phyloP scores from a whole-genome alignment of 2,113 vertebrate species.

The Trachemys scripta region DNA sequence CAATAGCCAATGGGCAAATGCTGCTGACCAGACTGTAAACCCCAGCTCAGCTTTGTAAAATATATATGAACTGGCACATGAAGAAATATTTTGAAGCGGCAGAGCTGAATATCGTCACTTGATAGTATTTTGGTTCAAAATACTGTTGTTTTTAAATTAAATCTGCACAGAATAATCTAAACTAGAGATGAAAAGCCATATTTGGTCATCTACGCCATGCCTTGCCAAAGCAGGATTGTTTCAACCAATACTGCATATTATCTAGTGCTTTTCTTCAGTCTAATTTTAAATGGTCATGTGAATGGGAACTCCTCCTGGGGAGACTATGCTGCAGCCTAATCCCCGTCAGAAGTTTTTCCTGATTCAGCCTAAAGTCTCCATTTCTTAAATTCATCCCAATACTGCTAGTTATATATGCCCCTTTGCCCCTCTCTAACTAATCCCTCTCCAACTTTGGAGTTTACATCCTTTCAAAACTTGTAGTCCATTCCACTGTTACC shows the following conservation, averaged over 20 bases:
- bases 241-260: background rate
- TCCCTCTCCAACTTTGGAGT: background rate
- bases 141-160: background rate
- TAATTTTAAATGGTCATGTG: background rate
- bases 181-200: background rate
- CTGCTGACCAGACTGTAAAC: slow-evolving; percentile 6
- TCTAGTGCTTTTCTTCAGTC: background rate
- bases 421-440: background rate
- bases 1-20: background rate
- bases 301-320: background rate
- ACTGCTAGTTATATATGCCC: background rate
- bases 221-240: background rate
- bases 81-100: background rate
- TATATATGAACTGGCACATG: background rate
- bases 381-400: background rate
- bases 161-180: background rate
- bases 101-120: background rate
- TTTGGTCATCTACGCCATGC: background rate
- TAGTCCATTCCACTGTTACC: background rate
- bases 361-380: background rate
- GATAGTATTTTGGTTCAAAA: background rate
- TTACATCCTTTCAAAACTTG: background rate
- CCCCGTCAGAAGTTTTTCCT: background rate
- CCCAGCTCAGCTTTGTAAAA: background rate
- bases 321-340: background rate